Conservation (phyloP, 37 sponge, comb jelly and placozoan species). For the Diacarnus erythraeanus region DNA sequence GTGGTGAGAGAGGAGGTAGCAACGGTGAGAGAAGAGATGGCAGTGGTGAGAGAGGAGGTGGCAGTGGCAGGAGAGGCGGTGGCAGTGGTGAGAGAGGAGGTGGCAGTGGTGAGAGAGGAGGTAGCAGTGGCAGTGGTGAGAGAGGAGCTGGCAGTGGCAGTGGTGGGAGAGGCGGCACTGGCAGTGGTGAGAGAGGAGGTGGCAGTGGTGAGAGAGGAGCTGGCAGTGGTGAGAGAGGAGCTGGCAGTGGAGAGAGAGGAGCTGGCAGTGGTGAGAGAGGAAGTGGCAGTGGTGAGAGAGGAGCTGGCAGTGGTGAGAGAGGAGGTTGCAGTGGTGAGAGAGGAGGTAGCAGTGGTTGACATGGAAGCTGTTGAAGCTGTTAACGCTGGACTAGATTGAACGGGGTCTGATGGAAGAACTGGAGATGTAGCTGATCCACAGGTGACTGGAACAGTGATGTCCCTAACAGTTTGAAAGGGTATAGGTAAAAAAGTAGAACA, state of each 20-base stretch:
- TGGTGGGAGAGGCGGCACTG: neutral
- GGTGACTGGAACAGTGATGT: too few relatives aligned
- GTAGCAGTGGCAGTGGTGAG: too few relatives aligned
- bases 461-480: too few relatives aligned
- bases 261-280: neutral
- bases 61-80: neutral
- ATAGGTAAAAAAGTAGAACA: too few relatives aligned
- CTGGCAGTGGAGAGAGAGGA: neutral
- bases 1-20: neutral
- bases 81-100: neutral
- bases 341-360: neutral
- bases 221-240: too few relatives aligned
- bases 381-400: too few relatives aligned
- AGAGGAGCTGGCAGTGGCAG: too few relatives aligned
- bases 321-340: neutral
- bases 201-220: too few relatives aligned
- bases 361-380: too few relatives aligned
- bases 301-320: neutral
- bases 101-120: neutral
- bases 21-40: neutral
- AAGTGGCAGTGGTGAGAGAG: neutral
- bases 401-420: too few relatives aligned
- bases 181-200: too few relatives aligned
- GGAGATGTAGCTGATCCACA: too few relatives aligned
- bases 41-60: neutral